A percentile compares a stretch with the other conserved stretches of the same genome.
These are phyloP conservation scores for Helleia helle DNA, from an alignment of 2,888 invertebrate species.

Conservation along the genomic window DNA sequence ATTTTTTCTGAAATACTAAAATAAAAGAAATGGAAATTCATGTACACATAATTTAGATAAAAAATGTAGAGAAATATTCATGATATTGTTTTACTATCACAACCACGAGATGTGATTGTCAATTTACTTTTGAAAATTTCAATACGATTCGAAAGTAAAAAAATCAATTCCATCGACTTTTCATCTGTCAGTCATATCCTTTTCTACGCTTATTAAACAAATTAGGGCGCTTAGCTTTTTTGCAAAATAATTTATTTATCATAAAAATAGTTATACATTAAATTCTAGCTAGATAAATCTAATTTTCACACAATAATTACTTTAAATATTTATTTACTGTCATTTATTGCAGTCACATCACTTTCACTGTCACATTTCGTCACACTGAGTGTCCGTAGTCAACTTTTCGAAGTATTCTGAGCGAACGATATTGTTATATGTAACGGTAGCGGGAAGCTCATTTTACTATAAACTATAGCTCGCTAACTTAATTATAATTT, in stretches of 20 bases:
- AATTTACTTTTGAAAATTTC: no score
- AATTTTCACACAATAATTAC: constrained; percentile 36
- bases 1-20: no score
- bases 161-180: not conserved
- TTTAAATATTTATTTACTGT: constrained; percentile 28
- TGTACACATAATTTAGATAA: no score
- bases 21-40: no score
- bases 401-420: no score
- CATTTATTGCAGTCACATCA: constrained; percentile 27
- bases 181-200: constrained; percentile 9
- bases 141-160: not conserved
- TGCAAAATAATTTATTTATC: constrained; percentile 23
- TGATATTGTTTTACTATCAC: no score
- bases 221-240: constrained; percentile 29
- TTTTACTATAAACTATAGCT: constrained; percentile 18
- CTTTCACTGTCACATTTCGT: constrained; percentile 24
- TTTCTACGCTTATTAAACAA: constrained; percentile 7
- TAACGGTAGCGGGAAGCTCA: constrained; percentile 10
- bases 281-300: constrained; percentile 36
- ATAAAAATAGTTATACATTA: constrained; percentile 31
- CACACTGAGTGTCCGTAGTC: constrained; percentile 20
- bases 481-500: constrained; percentile 5
- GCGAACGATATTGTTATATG: constrained; percentile 33
- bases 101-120: no score
- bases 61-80: no score